Evolutionary conservation across 2,113 vertebrate genomes (phyloP).

Genomic region (Prionailurus bengalensis): DNA sequence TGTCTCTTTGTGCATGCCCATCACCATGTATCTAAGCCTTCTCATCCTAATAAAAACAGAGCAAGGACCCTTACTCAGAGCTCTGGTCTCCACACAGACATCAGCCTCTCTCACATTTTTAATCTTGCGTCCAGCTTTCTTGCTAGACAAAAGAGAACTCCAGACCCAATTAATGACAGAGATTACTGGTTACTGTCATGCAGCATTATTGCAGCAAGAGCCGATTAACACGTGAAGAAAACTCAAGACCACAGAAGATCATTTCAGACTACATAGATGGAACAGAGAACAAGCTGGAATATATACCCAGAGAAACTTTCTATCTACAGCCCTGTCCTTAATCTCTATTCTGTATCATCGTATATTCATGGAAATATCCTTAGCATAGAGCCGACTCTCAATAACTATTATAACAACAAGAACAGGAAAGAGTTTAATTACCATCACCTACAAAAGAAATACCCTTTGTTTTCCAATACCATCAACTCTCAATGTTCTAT

Average conservation of each 20-base stretch:
- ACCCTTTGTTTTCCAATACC: not conserved
- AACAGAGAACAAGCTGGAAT: not conserved
- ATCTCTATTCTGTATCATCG: not conserved
- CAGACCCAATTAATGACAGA: not conserved
- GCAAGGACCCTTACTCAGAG: too few species aligned
- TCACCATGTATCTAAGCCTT: too few species aligned
- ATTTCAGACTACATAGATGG: not conserved
- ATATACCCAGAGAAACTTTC: not conserved
- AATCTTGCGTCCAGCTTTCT: too few species aligned
- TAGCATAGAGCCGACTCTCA: not conserved
- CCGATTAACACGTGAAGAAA: not conserved
- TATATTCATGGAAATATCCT: not conserved
- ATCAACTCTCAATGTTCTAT: not conserved
- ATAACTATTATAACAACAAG: not conserved
- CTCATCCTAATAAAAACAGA: too few species aligned
- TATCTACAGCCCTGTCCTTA: not conserved
- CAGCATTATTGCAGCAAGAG: not conserved
- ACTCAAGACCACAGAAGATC: not conserved
- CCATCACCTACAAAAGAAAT: constrained; percentile 11
- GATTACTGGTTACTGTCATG: not conserved
- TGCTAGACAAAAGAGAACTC: too few species aligned
- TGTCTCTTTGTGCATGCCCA: too few species aligned
- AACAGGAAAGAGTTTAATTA: not conserved
- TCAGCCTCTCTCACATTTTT: too few species aligned
- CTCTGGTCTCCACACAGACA: too few species aligned